These are phyloP conservation scores for Puntigrus tetrazona DNA, from an alignment of 2,113 vertebrate genomes.

Conservation along the genomic window DNA sequence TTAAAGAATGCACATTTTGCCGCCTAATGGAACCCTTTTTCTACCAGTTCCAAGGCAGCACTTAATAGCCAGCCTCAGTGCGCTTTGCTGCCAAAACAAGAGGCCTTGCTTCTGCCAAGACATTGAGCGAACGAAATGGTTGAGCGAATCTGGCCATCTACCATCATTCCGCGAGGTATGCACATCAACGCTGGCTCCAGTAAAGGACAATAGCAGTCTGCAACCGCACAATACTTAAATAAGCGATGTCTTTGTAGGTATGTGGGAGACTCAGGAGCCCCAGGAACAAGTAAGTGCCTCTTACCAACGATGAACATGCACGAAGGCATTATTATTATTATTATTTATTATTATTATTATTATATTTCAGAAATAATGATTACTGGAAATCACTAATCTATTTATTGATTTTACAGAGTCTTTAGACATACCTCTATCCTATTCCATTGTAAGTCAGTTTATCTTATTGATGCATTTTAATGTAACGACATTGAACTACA, in stretches of 20 bases:
- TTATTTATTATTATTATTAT: too few relatives aligned
- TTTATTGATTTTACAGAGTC: too few relatives aligned
- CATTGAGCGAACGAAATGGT: slow-evolving; percentile 79
- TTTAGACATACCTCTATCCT: too few relatives aligned
- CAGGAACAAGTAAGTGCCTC: slow-evolving; percentile 80
- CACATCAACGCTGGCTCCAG: background rate
- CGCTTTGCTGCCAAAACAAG: slow-evolving; percentile 83
- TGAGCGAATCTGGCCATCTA: slow-evolving; percentile 86
- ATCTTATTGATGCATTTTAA: too few relatives aligned
- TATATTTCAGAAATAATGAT: background rate
- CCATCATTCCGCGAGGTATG: slow-evolving; percentile 90
- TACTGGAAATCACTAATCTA: background rate
- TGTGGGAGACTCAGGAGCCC: slow-evolving; percentile 81
- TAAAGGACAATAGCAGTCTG: background rate
- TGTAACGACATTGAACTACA: too few relatives aligned
- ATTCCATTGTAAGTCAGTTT: too few relatives aligned
- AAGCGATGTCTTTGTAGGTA: slow-evolving; percentile 71
- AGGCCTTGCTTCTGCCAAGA: slow-evolving; percentile 72
- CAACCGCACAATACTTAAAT: background rate
- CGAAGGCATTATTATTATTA: slow-evolving; percentile 83
- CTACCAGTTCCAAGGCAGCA: slow-evolving; percentile 88
- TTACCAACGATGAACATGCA: slow-evolving; percentile 78
- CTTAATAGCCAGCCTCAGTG: slow-evolving; percentile 87
- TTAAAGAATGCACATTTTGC: background rate
- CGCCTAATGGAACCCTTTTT: slow-evolving; percentile 26